These are phyloP conservation scores for Myrmophylax atrothorax DNA, from an alignment of 2,113 vertebrate species.

Conservation along the genomic window DNA sequence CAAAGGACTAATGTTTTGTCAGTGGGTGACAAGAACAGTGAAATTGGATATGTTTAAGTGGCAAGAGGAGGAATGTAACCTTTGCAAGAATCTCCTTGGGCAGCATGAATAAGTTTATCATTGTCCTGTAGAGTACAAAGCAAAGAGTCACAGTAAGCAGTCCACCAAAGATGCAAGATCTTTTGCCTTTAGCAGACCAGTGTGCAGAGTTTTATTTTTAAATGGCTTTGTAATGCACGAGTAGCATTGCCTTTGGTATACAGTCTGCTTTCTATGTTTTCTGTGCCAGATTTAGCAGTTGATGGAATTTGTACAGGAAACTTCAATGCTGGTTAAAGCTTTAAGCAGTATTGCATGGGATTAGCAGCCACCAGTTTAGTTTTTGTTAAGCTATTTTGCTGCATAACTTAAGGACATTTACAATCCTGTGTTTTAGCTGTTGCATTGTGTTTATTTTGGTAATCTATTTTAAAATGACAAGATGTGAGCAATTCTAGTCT, in stretches of 20 bases:
- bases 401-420: background rate
- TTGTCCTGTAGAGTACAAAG: background rate
- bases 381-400: background rate
- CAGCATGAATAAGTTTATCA: background rate
- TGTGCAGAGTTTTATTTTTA: too few relatives aligned
- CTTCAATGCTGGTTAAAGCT: background rate
- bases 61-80: background rate
- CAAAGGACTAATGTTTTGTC: background rate
- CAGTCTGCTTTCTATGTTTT: background rate
- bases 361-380: background rate
- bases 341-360: background rate
- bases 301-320: background rate
- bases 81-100: background rate
- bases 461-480: background rate
- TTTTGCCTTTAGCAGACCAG: background rate
- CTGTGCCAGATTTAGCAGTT: background rate
- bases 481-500: background rate
- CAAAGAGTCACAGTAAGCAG: background rate
- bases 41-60: background rate
- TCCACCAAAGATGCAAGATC: background rate
- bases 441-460: background rate
- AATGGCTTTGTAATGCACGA: background rate
- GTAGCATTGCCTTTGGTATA: background rate
- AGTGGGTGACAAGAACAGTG: background rate
- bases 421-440: background rate